Conservation (phyloP, 2,888 invertebrate genomes). For the Ochropacha duplaris region DNA sequence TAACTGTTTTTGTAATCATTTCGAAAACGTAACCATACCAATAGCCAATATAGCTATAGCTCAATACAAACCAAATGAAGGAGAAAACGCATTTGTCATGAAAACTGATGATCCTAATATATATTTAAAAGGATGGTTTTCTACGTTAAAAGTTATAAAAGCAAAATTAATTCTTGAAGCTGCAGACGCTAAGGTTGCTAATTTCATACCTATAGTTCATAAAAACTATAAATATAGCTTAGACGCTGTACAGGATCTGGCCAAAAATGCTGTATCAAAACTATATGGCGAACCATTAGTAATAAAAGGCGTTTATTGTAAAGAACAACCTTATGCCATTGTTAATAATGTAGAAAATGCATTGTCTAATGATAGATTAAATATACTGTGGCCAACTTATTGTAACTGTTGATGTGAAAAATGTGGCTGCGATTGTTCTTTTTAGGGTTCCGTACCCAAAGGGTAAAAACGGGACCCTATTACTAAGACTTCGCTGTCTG, state of each 20-base stretch:
- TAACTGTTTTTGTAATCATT: constrained; percentile 1
- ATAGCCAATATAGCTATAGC: constrained; percentile 19
- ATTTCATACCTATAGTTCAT: constrained; percentile 30
- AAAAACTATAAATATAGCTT: constrained; percentile 13
- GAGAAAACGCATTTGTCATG: background rate
- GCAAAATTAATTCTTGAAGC: constrained; percentile 25
- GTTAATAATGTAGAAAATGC: constrained; percentile 14
- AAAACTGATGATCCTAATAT: constrained; percentile 21
- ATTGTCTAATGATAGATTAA: constrained; percentile 10
- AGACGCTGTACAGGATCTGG: constrained; percentile 15
- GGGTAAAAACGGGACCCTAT: too few species aligned
- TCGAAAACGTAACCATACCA: constrained; percentile 10
- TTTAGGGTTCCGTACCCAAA: too few species aligned
- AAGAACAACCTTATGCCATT: constrained; percentile 15
- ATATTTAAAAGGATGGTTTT: constrained; percentile 27
- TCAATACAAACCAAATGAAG: constrained; percentile 6
- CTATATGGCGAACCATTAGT: constrained; percentile 25
- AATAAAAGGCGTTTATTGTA: constrained; percentile 14
- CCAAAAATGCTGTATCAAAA: constrained; percentile 18
- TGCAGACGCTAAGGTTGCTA: constrained; percentile 17
- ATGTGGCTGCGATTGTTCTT: background rate
- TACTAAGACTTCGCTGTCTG: too few species aligned
- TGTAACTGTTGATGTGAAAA: background rate
- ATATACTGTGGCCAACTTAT: constrained; percentile 27
- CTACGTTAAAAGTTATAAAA: constrained; percentile 23